These are phyloP conservation scores for Cosmorhoe ocellata DNA, from an alignment of 2,888 invertebrate genomes.

Conservation along the genomic window DNA sequence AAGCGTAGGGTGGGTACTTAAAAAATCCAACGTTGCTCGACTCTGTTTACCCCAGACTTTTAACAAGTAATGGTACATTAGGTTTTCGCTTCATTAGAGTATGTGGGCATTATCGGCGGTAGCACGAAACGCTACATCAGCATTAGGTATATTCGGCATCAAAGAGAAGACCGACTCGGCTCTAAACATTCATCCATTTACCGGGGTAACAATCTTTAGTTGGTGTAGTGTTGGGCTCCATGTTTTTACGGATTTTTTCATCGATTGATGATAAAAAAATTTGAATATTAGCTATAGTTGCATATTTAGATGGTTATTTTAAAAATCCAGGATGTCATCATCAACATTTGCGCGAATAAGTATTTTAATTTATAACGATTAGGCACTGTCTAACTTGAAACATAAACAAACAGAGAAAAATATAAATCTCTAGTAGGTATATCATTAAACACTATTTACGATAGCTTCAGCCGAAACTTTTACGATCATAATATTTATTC, in stretches of 20 bases:
- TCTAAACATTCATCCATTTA: conserved; percentile 45
- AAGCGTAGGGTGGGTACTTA: not conserved
- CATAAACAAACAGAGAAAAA: no score
- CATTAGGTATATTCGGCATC: conserved; percentile 32
- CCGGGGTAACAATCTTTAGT: conserved; percentile 37
- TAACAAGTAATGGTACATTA: not conserved
- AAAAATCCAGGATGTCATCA: no score
- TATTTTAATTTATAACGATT: no score
- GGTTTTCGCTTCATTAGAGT: conserved; percentile 25
- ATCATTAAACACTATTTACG: not conserved
- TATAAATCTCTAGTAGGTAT: no score
- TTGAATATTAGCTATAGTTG: not conserved
- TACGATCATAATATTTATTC: no score
- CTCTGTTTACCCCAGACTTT: not conserved
- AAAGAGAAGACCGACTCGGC: conserved; percentile 37
- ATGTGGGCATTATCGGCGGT: conserved; percentile 30
- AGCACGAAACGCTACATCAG: conserved; percentile 33
- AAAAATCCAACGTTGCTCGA: not conserved
- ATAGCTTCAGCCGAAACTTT: no score
- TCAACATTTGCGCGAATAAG: no score
- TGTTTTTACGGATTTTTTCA: not conserved
- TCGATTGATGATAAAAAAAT: no score
- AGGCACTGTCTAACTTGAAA: no score
- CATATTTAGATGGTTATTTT: no score
- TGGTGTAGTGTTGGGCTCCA: conserved; percentile 8